A percentile compares a stretch with the other conserved stretches of the same genome.
Evolutionary conservation across 2,797 vertebrate genomes (phyloP).

Genomic region (Syngnathus rostellatus): DNA sequence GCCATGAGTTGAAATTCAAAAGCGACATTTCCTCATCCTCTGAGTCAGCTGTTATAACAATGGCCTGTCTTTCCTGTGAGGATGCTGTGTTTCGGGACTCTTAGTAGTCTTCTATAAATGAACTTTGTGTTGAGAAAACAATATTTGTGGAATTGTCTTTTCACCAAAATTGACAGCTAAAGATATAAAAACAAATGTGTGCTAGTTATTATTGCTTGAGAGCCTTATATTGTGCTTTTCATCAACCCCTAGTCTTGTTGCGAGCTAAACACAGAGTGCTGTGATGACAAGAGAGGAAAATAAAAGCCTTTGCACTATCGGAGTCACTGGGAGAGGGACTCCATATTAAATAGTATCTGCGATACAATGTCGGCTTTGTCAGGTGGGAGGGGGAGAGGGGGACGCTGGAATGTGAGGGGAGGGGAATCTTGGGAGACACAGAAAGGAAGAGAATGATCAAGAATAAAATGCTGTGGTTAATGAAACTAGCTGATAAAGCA

Average conservation of each 20-base stretch:
- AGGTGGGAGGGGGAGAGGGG: conserved; percentile 63
- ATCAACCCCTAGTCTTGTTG: conserved; percentile 6
- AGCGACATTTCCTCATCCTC: conserved; percentile 31
- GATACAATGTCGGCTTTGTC: conserved; percentile 71
- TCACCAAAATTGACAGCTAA: conserved; percentile 5
- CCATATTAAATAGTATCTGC: conserved; percentile 60
- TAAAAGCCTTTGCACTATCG: conserved; percentile 25
- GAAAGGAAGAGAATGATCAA: conserved; percentile 40
- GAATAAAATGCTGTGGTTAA: neutral
- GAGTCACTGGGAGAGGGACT: conserved; percentile 46
- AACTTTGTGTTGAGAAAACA: conserved; percentile 16
- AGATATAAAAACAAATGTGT: conserved; percentile 5
- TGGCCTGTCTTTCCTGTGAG: conserved; percentile 42
- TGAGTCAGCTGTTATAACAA: conserved; percentile 59
- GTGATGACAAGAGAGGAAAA: conserved; percentile 9
- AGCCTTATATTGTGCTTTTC: neutral
- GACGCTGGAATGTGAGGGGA: conserved; percentile 57
- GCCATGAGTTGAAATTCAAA: conserved; percentile 28
- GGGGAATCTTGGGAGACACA: conserved; percentile 29
- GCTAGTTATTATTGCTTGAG: neutral
- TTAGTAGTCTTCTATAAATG: too few species aligned
- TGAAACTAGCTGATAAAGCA: neutral
- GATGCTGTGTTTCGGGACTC: conserved; percentile 21
- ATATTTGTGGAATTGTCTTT: conserved; percentile 15
- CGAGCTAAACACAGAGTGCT: conserved; percentile 8